Evolutionary conservation across 2,888 invertebrate genomes (phyloP).

Genomic region (Nasonia oneida): DNA sequence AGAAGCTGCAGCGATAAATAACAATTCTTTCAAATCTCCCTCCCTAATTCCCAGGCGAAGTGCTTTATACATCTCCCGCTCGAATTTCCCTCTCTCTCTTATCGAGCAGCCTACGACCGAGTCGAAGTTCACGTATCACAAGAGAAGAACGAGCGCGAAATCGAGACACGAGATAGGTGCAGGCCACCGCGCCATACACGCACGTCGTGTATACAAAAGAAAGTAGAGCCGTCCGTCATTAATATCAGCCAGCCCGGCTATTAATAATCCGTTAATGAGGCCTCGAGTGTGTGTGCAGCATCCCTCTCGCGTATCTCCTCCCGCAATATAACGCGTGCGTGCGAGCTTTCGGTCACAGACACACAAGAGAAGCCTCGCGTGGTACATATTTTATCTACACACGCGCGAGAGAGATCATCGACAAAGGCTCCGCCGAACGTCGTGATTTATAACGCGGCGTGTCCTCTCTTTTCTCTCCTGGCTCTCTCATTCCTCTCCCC

Average conservation of each 20-base stretch:
- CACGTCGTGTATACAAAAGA: constrained; percentile 46
- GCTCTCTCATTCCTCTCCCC: too few relatives aligned
- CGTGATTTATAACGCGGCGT: constrained; percentile 72
- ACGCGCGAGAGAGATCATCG: constrained; percentile 49
- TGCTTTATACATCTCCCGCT: neutral
- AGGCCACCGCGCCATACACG: constrained; percentile 23
- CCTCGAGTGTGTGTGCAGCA: constrained; percentile 66
- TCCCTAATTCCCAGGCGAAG: neutral
- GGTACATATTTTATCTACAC: constrained; percentile 23
- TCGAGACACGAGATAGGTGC: constrained; percentile 54
- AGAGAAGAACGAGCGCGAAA: constrained; percentile 41
- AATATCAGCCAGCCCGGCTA: constrained; percentile 75
- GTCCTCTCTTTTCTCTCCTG: constrained; percentile 55
- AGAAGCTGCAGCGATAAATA: neutral
- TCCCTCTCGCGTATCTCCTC: constrained; percentile 40
- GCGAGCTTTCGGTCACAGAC: neutral
- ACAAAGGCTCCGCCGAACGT: constrained; percentile 60
- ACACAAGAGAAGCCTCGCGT: neutral
- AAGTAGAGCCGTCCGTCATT: constrained; percentile 72
- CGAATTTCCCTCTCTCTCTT: too few relatives aligned
- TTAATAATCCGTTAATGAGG: constrained; percentile 78
- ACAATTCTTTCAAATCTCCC: neutral
- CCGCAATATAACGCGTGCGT: constrained; percentile 42
- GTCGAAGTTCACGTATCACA: constrained; percentile 35
- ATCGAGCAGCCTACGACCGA: neutral